Evolutionary conservation across 2,797 vertebrate genomes (phyloP), one percentile per base, ranked within the genome.

Genomic region (Cichlasoma orientale): DNA sequence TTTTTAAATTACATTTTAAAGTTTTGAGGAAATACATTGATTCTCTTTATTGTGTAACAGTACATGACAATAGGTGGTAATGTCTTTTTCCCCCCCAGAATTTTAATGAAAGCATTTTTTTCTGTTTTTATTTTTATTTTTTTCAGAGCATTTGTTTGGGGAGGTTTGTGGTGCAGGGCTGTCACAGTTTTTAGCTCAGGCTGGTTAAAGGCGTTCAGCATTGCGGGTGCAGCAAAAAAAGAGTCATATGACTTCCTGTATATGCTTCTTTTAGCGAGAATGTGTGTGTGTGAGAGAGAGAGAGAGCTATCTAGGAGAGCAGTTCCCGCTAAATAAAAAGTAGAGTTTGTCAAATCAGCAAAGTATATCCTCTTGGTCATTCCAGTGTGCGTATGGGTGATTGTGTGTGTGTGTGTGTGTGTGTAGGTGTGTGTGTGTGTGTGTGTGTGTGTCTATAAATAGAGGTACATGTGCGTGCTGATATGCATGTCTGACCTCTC

Each of bases 221-320:
- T 73, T 86, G 91, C 63, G 56, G 55, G 74, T 69, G 79, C 72
- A 87, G 77, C 68, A 82, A 70, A 57, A 57, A 77, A 77, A 77
- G 58, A 52, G 41, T 27, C 33, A 55, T 78, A 90, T 94, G 93
- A 94, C 94, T 95, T 96, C 94, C 94, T 95, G 93, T 88, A 85
- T 84, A 82, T 92, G 92, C 86, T 92, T 92, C 89, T 92, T 87
- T 91, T 91, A 89, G 89, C 27, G 18, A 47, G 61, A 44, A 47
- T 59, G 77, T 33, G 59, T 69, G 56, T 58, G 33, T 0, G 0
- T 44, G 38, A 14, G 41, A 27, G 56, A 47, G 53, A 63, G 57
- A 29, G 5, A 80, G 56, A 76, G 50, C 25, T 78, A 63, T 47
- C 72, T 44, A 77, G 75, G 19, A 47, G 55, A 85, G 68, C 63